A percentile compares a stretch with the other conserved stretches of the same genome.
These are phyloP conservation scores for Coelogynopora nodosa DNA, from an alignment of 2,888 invertebrate species.

Conservation along the genomic window DNA sequence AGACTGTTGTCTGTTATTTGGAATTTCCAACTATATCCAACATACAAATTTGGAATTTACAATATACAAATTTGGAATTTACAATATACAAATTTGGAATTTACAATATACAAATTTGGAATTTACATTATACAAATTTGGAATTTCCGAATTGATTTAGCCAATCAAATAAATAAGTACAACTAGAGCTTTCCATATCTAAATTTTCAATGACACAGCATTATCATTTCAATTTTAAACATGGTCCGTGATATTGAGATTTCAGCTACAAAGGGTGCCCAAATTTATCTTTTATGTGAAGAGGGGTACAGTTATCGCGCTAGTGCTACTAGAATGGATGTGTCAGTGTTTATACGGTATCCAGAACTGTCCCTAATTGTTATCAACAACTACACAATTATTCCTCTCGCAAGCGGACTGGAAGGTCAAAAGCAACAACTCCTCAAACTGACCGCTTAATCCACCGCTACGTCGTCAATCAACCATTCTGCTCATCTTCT, in stretches of 20 bases:
- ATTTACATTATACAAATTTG: neutral
- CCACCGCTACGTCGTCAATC: neutral
- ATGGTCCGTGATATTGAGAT: neutral
- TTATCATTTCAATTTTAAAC: neutral
- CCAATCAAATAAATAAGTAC: neutral
- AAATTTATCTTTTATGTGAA: neutral
- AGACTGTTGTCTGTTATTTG: neutral
- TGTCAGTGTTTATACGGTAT: neutral
- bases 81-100: neutral
- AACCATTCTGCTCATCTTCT: neutral
- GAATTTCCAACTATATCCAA: neutral
- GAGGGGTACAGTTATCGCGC: neutral
- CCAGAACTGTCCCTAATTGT: neutral
- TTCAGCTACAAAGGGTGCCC: neutral
- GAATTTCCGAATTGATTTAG: neutral
- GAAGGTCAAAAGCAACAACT: neutral
- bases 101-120: neutral
- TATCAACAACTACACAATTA: neutral
- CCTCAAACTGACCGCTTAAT: neutral
- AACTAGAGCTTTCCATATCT: neutral
- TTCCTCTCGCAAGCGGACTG: neutral
- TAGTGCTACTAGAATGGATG: neutral
- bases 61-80: neutral
- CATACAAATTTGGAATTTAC: neutral
- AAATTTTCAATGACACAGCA: neutral